phyloP scores from a whole-genome alignment of 2,797 vertebrate species.

The Acrossocheilus wenchowensis region DNA sequence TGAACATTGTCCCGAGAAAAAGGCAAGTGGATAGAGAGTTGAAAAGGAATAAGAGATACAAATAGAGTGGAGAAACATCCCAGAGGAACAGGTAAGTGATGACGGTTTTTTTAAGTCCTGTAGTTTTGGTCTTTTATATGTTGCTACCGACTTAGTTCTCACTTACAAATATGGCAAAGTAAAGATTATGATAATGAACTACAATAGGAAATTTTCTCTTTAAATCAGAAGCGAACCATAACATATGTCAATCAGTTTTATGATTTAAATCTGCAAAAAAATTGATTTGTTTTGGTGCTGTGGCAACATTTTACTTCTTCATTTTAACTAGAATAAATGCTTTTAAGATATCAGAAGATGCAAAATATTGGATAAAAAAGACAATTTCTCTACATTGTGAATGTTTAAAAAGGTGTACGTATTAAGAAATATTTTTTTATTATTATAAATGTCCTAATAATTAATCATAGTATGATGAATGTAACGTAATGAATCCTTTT shows the following conservation, averaged over 20 bases:
- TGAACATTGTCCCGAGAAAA: conserved; percentile 36
- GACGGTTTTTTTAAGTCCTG: background rate
- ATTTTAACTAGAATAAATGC: background rate
- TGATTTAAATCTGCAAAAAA: background rate
- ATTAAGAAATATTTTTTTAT: background rate
- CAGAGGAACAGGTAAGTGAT: conserved; percentile 42
- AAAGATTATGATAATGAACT: background rate
- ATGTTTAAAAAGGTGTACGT: background rate
- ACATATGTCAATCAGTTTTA: background rate
- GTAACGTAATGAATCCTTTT: background rate
- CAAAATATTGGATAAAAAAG: background rate
- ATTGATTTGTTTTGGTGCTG: background rate
- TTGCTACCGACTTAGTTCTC: background rate
- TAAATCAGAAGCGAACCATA: background rate
- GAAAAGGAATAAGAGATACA: conserved; percentile 14
- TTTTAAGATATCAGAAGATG: background rate
- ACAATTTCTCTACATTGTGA: background rate
- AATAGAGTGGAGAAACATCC: conserved; percentile 18
- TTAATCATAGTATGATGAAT: background rate
- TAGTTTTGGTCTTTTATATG: background rate
- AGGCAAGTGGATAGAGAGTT: conserved; percentile 27
- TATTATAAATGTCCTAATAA: background rate
- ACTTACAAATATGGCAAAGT: background rate
- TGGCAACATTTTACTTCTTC: background rate
- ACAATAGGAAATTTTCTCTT: background rate